Base-by-base conservation (phyloP, 2,888 invertebrate genomes). In the Esperia sulphurella region DNA sequence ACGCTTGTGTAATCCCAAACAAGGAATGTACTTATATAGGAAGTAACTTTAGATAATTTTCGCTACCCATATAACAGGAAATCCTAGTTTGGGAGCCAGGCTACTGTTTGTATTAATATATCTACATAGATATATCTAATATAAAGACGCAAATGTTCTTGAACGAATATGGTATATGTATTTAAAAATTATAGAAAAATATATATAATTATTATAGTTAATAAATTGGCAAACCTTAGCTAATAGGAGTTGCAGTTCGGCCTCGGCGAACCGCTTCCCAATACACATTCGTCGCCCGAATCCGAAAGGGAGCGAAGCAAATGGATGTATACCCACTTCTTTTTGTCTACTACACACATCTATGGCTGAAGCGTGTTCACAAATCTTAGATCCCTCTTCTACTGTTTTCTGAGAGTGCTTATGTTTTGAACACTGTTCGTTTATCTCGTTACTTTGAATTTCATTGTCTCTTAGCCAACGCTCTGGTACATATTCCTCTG, bases 241-340 rank as follows among this genome's bases (percentile, higher is more conserved):
- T 42, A 95, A 72, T 61, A 95, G 77, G 55, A 94, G 92, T 65
- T 94, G 93, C 61, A 96, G 79, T 79, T 96, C 95, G 44, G 93
- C 93, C 82, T 96, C 95, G 13, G 96, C 95, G 77, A 96, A 95
- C 66, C 96, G 87, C 62, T 94, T 92, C 43, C 96, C 96, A 63
- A 95, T 89, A 76, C 95, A 95, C 89, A 94, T 94, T 56, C 95
- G 89, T 49, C 94, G 90, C 1, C 95, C 95, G 72, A 93, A 94
- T 7, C 95, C 95, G 78, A 95, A 95, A 9, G 95, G 95, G 53
- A 95, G 86, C 45, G 93, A 92, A 0, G 94, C 93, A 72, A 94
- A 95, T 29, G 94, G 94, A 79, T 95, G 94, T 50, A 94, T 93
- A 42, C 89, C 89, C n/a, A 79, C 62, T 67, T 90, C 92, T 90